Base-by-base conservation (phyloP, 1,140 invertebrate species). In the Alviniconcha marisindica region DNA sequence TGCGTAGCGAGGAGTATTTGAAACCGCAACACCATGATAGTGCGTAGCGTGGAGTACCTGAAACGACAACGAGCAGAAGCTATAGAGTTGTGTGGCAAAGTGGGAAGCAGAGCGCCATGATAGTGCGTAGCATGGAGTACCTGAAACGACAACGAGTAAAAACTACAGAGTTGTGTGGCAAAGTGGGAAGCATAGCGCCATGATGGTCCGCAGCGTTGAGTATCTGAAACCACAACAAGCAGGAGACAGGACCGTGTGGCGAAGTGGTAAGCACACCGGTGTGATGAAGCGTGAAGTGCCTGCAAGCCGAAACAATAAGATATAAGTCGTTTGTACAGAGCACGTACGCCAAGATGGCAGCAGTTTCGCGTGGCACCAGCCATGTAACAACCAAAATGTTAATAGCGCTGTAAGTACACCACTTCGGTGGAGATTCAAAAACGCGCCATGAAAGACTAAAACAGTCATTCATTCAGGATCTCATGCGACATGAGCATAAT, bases 1-100 rank as follows among this genome's bases (percentile, higher is more conserved):
- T n/a, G n/a, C n/a, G n/a, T n/a, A n/a, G n/a, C n/a, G n/a, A n/a
- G 90, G 95, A 91, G n/a, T n/a, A n/a, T n/a, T n/a, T n/a, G n/a
- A n/a, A n/a, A n/a, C n/a, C n/a, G n/a, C n/a, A n/a, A n/a, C n/a
- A 77, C 0, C 96, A 94, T 90, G 88, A 94, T 94, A 88, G 95
- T 95, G 24, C 84, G 54, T 33, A 83, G 86, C 33, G 79, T 38
- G 69, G 18, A 42, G 48, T 60, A 33, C 89, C 96, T 96, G 93
- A 94, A 97, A 86, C 94, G 94, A 88, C 44, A 48, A 48, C 5
- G 7, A 18, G 18, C 5, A 5, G 44, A 48, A 10, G 44, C 18
- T 48, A 85, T 96, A 48, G n/a, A n/a, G n/a, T n/a, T n/a, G n/a
- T 94, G 63, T 95, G 90, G 94, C 95, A 95, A 60, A 95, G 89